Evolutionary conservation across 2,113 vertebrate species (phyloP), one percentile per base, ranked within the genome.

Genomic region (Procavia capensis): DNA sequence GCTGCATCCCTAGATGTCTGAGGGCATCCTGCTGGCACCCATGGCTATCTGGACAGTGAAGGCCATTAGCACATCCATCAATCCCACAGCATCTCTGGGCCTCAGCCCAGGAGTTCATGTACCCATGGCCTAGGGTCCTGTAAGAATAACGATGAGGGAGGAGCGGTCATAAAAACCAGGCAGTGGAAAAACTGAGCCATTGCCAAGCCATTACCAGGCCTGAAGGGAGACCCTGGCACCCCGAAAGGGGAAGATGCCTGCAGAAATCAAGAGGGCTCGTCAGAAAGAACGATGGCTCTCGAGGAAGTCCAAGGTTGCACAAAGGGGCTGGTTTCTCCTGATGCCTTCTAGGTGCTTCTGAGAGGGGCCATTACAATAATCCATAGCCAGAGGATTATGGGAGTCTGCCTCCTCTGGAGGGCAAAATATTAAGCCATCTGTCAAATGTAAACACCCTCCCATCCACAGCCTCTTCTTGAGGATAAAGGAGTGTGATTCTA

Each of bases 361-460:
- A 93, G 54, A 47, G n/a, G 16, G 76, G 45, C 61, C 25, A 22
- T 93, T 59, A 92, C 1, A 19, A 45, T 75, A 87, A 96, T 39
- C 31, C 92, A 93, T 34, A 74, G 81, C 61, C 24, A 1, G 31
- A 82, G 41, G 16, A 47, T 63, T 5, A 0, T n/a, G 64, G 68
- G 39, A 88, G 25, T 25, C 20, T 19, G 45, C 84, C 68, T 93
- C 74, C 82, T 96, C 85, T 45, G 43, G 59, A 93, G 85, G 63
- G 86, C 54, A 75, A 93, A 97, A 88, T 79, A 96, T 57, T 57
- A 92, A 83, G 87, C 85, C 61, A 93, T 79, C 0, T 0, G 76
- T 95, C 89, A 95, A 57, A 79, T 11, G 24, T 88, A 92, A 96
- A 75, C 66, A 72, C 27, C 43, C 20, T 85, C 85, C 59, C 47